Evolutionary conservation across 2,888 invertebrate genomes (phyloP).

Genomic region (Pantelozetes paolii): DNA sequence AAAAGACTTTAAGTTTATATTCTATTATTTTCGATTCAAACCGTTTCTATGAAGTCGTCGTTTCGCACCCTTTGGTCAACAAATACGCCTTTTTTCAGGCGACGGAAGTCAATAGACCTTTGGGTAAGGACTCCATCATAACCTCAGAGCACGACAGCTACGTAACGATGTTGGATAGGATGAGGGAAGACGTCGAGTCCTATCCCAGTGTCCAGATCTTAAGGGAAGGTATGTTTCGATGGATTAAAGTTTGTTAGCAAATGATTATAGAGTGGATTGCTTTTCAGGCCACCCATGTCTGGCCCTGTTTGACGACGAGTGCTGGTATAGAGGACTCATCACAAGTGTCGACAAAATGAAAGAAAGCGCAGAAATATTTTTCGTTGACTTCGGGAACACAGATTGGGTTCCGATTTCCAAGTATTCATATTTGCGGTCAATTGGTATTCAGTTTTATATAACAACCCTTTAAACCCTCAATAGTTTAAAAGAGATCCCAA

Average conservation of each 20-base stretch:
- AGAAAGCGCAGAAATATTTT: background rate
- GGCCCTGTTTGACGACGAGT: background rate
- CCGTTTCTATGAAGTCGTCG: background rate
- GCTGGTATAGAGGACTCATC: conserved; percentile 13
- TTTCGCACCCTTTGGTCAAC: background rate
- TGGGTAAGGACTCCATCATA: background rate
- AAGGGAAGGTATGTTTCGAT: background rate
- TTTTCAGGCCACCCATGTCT: background rate
- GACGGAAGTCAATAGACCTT: background rate
- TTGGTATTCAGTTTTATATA: background rate
- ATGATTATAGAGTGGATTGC: background rate
- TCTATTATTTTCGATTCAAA: background rate
- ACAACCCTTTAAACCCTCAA: background rate
- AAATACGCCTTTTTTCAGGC: background rate
- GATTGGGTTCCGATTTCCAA: too few species aligned
- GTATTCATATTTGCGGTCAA: background rate
- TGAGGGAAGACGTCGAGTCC: background rate
- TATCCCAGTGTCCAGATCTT: background rate
- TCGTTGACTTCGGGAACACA: background rate
- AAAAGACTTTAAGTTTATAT: background rate
- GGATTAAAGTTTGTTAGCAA: background rate
- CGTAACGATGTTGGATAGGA: background rate
- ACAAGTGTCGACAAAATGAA: background rate
- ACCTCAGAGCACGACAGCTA: background rate
- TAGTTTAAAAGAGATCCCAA: background rate